Base-by-base conservation (phyloP, 2,113 vertebrate species). In the Hyaena hyaena region DNA sequence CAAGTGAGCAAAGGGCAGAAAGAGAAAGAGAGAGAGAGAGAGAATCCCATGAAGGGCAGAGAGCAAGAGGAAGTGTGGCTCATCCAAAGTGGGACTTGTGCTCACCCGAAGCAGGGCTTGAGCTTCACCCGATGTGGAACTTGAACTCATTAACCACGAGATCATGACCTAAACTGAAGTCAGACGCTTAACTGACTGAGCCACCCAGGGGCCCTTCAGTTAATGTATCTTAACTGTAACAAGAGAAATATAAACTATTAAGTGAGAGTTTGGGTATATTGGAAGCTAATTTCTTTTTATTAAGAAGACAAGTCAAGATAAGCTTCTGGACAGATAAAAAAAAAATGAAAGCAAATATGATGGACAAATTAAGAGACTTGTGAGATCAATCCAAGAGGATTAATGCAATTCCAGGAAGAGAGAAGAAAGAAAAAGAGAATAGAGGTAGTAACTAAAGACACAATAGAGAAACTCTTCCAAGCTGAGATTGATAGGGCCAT, bases 211-310 rank as follows among this genome's bases (percentile, higher is more conserved):
- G 50, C 50, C 50, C 50, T 11, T 88, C 50, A 68, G 48, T 71
- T 89, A 83, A 10, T 77, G 55, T 77, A 68, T 43, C 35, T 77
- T 84, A 84, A 88, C 65, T 84, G 23, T 66, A 58, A 26, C 16
- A 84, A 43, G 69, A 84, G 26, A 58, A 53, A 84, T 77, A 82
- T 17, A 45, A 77, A 90, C 66, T n/a, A 66, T 26, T 63, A 61
- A 82, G 55, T 1, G 3, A 90, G 61, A 45, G 45, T 74, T 76
- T 50, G 55, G 19, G 48, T 55, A 95, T 23, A 83, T 45, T 43
- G 55, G n/a, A 90, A 90, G 19, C 48, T 74, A 71, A 73, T 88
- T 89, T 93, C 12, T 93, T 94, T 76, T 83, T 66, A 55, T 89
- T 66, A 84, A 55, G 24, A 93, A 55, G 58, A 63, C 39, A 63